phyloP scores from a whole-genome alignment of 2,113 vertebrate genomes.

The Leptodactylus fuscus region DNA sequence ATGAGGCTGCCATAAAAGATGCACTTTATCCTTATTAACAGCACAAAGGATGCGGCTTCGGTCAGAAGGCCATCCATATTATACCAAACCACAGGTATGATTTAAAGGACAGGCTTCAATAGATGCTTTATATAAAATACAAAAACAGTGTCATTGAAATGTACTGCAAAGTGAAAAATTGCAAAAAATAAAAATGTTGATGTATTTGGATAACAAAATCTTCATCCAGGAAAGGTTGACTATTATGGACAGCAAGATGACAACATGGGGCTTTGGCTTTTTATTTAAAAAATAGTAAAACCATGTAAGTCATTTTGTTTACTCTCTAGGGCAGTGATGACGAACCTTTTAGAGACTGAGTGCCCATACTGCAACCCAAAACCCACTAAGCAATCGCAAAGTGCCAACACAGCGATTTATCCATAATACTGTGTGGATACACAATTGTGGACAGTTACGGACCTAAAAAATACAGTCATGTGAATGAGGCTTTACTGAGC shows the following conservation, averaged over 20 bases:
- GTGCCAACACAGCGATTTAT: too few relatives aligned
- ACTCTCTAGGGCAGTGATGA: too few relatives aligned
- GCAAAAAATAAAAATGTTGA: neutral
- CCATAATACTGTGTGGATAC: too few relatives aligned
- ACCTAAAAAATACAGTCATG: too few relatives aligned
- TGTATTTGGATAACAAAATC: neutral
- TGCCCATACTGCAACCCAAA: too few relatives aligned
- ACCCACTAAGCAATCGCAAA: too few relatives aligned
- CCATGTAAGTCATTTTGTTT: too few relatives aligned
- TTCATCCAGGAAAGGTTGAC: neutral
- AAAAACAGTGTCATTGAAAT: neutral
- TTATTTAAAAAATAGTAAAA: too few relatives aligned
- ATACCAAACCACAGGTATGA: neutral
- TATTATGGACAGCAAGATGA: neutral
- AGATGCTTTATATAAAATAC: neutral
- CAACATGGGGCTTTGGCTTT: neutral
- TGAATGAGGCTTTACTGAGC: too few relatives aligned
- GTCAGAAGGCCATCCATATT: slow-evolving; percentile 11
- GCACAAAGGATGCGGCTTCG: neutral
- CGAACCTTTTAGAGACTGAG: too few relatives aligned
- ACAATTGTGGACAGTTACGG: too few relatives aligned
- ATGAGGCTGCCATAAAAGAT: neutral
- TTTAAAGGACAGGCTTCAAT: slow-evolving; percentile 10
- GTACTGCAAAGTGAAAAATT: neutral
- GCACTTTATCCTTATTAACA: slow-evolving; percentile 21